phyloP scores from a whole-genome alignment of 2,113 vertebrate genomes.

The Ailuropoda melanoleuca region DNA sequence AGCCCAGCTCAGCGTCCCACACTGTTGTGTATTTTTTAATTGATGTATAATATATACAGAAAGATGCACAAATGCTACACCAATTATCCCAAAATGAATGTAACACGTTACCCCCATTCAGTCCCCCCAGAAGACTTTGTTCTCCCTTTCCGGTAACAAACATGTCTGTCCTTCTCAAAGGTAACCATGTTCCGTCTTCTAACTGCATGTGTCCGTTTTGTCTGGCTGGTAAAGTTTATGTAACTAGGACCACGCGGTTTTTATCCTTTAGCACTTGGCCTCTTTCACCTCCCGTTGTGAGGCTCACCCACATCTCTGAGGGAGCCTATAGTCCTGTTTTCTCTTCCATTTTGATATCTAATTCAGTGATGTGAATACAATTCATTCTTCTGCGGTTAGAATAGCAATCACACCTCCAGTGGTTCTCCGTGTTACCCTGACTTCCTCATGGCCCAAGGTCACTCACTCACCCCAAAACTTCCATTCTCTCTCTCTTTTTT shows the following conservation, averaged over 20 bases:
- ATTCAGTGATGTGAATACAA: not conserved
- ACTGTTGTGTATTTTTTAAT: not conserved
- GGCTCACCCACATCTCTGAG: not conserved
- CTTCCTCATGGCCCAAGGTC: not conserved
- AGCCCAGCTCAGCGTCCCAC: too few relatives aligned
- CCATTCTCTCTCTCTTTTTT: not conserved
- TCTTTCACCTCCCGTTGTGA: not conserved
- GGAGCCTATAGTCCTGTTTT: not conserved
- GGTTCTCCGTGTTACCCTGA: not conserved
- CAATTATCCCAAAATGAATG: not conserved
- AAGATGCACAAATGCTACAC: not conserved
- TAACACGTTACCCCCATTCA: not conserved
- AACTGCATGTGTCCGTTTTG: not conserved
- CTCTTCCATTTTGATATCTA: not conserved
- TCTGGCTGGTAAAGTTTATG: not conserved
- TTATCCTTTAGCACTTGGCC: not conserved
- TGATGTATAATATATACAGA: not conserved
- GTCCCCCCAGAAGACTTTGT: not conserved
- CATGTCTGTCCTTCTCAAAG: not conserved
- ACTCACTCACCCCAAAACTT: not conserved
- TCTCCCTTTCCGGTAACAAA: not conserved
- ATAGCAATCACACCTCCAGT: not conserved
- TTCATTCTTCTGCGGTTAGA: not conserved
- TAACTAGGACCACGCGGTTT: not conserved
- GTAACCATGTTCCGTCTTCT: not conserved